Base-by-base conservation (phyloP, 2,888 invertebrate species). In the Artemia sinica region DNA sequence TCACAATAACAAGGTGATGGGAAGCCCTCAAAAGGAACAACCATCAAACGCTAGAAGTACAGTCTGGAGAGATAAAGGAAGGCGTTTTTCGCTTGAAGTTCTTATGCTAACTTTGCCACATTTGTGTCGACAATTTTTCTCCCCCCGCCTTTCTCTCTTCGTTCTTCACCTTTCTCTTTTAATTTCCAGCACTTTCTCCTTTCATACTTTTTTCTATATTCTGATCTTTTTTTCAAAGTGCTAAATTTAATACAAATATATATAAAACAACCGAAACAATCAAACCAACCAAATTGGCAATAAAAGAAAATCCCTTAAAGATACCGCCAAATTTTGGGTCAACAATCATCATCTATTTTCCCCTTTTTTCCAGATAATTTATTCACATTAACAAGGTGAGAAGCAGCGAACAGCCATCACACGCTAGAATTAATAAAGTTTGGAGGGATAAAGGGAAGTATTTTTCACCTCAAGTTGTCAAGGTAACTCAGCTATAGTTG, bases 1-100 rank as follows among this genome's bases (percentile, higher is more conserved):
- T 58, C 58, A 8, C 58, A 58, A 58, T 18, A 58, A 58, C 58
- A 58, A 58, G 58, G 58, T n/a, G n/a, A n/a, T 58, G 58, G 58
- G 58, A 58, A 58, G 58, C 58, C 28, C 28, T 28, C 28, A 1
- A 28, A 14, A 18, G n/a, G 58, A 58, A 58, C 58, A 18, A 18
- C 18, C 18, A 58, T 58, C 58, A 9, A n/a, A 58, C 18, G 58
- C 58, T 58, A 8, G 58, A 58, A 58, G 14, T 9, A 58, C 8
- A 18, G 58, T 18, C 4, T 28, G 58, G n/a, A 58, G 58, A 18
- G 58, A 14, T 18, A n/a, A 58, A 58, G 58, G 9, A 18, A 58
- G 8, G 14, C 28, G 28, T 18, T 58, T n/a, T 58, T 58, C 58
- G 18, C 58, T 58, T 18, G 18, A 9, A n/a, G 58, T 58, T 14